Evolutionary conservation across 1,140 invertebrate species (phyloP), one percentile per base, ranked within the genome.

Genomic region (Nasonia longicornis): DNA sequence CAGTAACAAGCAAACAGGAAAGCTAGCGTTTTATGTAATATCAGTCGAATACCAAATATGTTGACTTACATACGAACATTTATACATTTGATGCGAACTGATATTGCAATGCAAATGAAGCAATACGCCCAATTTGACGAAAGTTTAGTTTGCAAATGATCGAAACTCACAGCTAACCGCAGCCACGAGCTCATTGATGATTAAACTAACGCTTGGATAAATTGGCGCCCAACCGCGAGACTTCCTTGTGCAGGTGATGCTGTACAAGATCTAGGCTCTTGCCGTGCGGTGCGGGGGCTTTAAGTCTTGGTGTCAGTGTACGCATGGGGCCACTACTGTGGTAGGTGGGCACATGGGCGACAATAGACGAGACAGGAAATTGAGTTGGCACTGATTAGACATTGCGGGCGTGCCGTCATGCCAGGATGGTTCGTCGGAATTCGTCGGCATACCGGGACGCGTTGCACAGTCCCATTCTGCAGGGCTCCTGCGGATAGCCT

Each of bases 361-460:
- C 86, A 88, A 88, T 89, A 85, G 85, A 85, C 78, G 84, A 84
- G 83, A 72, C 76, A 71, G 82, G 86, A 89, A 89, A 89, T 89
- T 88, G 87, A 89, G 86, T 87, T 88, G 87, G 88, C 88, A 89
- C 87, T 89, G 88, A 89, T 89, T 89, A 88, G 86, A 89, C 88
- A 89, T 89, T 88, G 87, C 88, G 83, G 80, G 86, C 87, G 83
- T 89, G 85, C 88, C 87, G 86, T 87, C 85, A 84, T 87, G 86
- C 86, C 87, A 84, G 81, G 84, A 87, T 84, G 85, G 83, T 86
- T 86, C 86, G 85, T 86, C 83, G 88, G 87, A 88, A 89, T 89
- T 85, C 83, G 83, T 85, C 77, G 74, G 85, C 85, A 87, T 88
- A 87, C 86, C 84, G 74, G 69, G 58, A 16, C 76, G 45, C 66